A percentile compares a stretch with the other conserved stretches of the same genome.
Conservation (phyloP, 2,888 invertebrate species). For the Caenorhabditis sulstoni region DNA sequence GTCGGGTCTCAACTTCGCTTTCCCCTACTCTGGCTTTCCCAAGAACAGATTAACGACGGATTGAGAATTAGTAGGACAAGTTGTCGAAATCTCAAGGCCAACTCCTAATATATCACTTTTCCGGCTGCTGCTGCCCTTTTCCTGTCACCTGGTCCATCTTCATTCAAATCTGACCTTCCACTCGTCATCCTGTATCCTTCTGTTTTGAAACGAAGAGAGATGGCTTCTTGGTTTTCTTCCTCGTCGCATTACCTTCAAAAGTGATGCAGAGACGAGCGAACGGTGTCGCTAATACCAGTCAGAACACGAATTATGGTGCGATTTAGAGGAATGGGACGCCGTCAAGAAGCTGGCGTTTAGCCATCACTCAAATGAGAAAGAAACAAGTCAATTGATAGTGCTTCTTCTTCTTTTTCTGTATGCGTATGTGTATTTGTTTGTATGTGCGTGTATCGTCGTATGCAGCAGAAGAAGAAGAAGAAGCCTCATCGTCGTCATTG, state of each 20-base stretch:
- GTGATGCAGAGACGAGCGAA: constrained; percentile 15
- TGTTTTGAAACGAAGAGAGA: constrained; percentile 16
- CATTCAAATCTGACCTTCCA: constrained; percentile 49
- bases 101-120: constrained; percentile 35
- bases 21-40: constrained; percentile 1
- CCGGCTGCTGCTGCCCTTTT: constrained; percentile 14
- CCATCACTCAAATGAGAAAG: constrained; percentile 56
- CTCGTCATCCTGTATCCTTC: background rate
- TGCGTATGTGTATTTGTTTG: constrained; percentile 34
- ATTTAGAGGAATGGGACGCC: constrained; percentile 50
- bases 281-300: constrained; percentile 53
- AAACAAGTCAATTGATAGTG: constrained; percentile 57
- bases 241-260: constrained; percentile 33
- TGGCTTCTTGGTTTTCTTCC: background rate
- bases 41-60: constrained; percentile 18
- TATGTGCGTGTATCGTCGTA: constrained; percentile 24
- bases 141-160: constrained; percentile 40
- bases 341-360: constrained; percentile 46
- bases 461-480: constrained; percentile 29
- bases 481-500: constrained; percentile 44
- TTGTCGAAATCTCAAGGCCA: constrained; percentile 56
- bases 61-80: constrained; percentile 49
- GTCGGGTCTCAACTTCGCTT: constrained; percentile 23
- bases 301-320: constrained; percentile 51
- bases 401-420: constrained; percentile 1